These are phyloP conservation scores for Uropetala carovei DNA, from an alignment of 2,888 invertebrate species.

Conservation along the genomic window DNA sequence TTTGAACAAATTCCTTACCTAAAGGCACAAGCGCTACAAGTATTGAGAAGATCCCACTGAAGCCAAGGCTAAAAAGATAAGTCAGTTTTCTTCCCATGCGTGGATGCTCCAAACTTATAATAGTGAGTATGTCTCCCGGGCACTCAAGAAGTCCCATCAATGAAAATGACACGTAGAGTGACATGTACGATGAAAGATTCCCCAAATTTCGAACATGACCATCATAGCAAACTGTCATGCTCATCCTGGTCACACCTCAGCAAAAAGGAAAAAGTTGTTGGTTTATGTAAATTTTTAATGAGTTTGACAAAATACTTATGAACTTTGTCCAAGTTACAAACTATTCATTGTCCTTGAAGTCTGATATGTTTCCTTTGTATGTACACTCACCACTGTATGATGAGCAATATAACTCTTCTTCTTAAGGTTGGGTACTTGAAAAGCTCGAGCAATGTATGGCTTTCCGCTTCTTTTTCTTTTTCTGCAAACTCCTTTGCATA, in stretches of 20 bases:
- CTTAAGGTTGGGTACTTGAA: slow-evolving; percentile 78
- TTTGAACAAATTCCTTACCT: slow-evolving; percentile 66
- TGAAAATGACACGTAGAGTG: slow-evolving; percentile 68
- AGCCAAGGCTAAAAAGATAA: slow-evolving; percentile 41
- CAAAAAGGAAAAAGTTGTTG: slow-evolving; percentile 68
- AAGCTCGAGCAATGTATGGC: slow-evolving; percentile 74
- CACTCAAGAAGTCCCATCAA: slow-evolving; percentile 69
- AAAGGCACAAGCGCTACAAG: slow-evolving; percentile 70
- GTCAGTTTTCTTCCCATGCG: slow-evolving; percentile 27
- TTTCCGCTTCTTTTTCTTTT: slow-evolving; percentile 15
- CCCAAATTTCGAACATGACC: slow-evolving; percentile 71
- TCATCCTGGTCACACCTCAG: slow-evolving; percentile 75
- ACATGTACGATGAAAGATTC: slow-evolving; percentile 68
- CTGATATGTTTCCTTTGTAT: too few relatives aligned
- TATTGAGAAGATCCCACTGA: slow-evolving; percentile 70
- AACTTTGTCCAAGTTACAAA: neutral
- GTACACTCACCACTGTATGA: slow-evolving; percentile 63
- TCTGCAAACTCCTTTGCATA: slow-evolving; percentile 65
- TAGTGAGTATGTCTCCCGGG: slow-evolving; percentile 71
- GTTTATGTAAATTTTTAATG: neutral
- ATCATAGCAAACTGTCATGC: slow-evolving; percentile 79
- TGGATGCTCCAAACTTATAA: slow-evolving; percentile 70
- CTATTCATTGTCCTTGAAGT: too few relatives aligned
- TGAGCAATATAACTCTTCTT: slow-evolving; percentile 72
- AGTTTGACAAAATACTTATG: neutral